Base-by-base conservation (phyloP, 2,113 vertebrate genomes). In the Bufo bufo region DNA sequence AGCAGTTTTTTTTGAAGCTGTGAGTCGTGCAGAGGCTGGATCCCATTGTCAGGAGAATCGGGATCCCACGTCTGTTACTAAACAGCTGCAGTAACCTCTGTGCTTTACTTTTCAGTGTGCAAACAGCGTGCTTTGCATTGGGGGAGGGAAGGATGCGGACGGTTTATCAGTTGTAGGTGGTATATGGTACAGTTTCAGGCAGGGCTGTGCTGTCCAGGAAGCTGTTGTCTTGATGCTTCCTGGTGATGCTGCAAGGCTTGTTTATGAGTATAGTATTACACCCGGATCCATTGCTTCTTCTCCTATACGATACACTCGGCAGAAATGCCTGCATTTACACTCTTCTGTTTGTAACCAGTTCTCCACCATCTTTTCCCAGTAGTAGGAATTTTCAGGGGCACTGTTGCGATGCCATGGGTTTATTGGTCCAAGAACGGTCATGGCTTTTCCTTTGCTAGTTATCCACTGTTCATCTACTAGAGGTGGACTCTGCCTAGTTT, bases 191-290 rank as follows among this genome's bases (percentile, higher is more conserved):
- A 77, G 23, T 65, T 66, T 54, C 47, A 83, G 43, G 43, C 56
- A 33, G 50, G 75, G 58, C 56, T 77, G 13, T 77, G 56, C 71
- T 83, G 79, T 71, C 86, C 66, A 66, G 77, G 77, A 69, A 87
- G 85, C 85, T 81, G 71, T 83, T 88, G 80, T 88, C 87, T 88
- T 77, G 71, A 47, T 54, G 80, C 71, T 88, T 81, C 80, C 86
- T 88, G 80, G 77, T 83, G 80, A 83, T 83, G 86, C 86, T 83
- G 47, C 23, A 83, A 61, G 80, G 12, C 45, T 82, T 88, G 87
- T 88, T 88, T 77, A n/a, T 63, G 52, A 66, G 87, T 77, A 61
- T 88, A 84, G 58, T 54, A 19, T 88, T 84, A 83, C 87, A 77
- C 47, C 45, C 9, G 75, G 85, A 80, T 80, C 77, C 78, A 81